Evolutionary conservation across 2,888 invertebrate species (phyloP).

Genomic region (Chymomyza amoena): DNA sequence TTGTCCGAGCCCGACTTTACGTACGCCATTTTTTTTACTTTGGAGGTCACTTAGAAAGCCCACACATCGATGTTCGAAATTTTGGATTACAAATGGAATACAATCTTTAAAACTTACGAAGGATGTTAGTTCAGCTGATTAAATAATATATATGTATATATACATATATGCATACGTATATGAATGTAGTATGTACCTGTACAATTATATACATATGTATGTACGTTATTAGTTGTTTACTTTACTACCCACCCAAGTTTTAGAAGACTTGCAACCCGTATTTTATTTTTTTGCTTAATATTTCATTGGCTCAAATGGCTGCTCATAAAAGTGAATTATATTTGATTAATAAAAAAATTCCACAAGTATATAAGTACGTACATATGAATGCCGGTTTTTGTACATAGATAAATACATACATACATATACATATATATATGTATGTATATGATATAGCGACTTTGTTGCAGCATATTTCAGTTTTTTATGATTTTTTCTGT

Average conservation of each 20-base stretch:
- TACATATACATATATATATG: not conserved
- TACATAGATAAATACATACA: not conserved
- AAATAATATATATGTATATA: too few relatives aligned
- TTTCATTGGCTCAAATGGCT: not conserved
- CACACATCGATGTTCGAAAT: too few relatives aligned
- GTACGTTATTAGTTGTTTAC: too few relatives aligned
- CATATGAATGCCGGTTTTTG: not conserved
- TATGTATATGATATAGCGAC: conserved; percentile 11
- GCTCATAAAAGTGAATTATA: conserved; percentile 2
- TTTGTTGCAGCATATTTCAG: conserved; percentile 24
- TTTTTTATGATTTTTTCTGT: conserved; percentile 27
- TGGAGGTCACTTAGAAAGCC: too few relatives aligned
- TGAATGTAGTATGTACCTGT: too few relatives aligned
- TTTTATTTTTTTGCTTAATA: not conserved
- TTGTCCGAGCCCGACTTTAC: too few relatives aligned
- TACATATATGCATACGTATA: too few relatives aligned
- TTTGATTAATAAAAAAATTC: not conserved
- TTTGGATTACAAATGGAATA: too few relatives aligned
- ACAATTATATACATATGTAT: too few relatives aligned
- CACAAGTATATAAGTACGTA: not conserved
- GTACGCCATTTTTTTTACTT: too few relatives aligned
- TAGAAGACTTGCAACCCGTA: not conserved
- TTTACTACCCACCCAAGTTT: not conserved
- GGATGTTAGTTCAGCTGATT: too few relatives aligned
- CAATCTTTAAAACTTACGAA: too few relatives aligned